phyloP scores from a whole-genome alignment of 2,113 vertebrate genomes.

The Coryphaenoides rupestris region DNA sequence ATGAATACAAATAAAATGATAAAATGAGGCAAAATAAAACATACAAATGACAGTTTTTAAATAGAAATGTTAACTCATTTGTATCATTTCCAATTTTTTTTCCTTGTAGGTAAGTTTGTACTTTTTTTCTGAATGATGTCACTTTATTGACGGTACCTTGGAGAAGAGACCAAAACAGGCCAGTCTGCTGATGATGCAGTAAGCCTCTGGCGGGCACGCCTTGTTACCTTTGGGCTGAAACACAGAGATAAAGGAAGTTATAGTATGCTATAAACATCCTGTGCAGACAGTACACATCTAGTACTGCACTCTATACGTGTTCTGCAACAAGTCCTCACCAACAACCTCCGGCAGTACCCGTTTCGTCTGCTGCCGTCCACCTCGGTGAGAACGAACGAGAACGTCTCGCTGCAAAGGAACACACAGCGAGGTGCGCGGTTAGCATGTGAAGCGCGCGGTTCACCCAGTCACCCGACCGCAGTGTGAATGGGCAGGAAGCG shows the following conservation, averaged over 20 bases:
- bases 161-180: conserved; percentile 86
- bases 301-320: neutral
- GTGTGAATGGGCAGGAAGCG: neutral
- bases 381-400: conserved; percentile 94
- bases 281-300: neutral
- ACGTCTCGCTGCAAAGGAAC: conserved; percentile 78
- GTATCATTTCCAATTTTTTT: neutral
- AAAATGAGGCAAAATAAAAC: neutral
- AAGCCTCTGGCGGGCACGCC: conserved; percentile 76
- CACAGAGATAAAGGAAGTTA: neutral
- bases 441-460: no score
- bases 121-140: no score
- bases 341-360: conserved; percentile 89
- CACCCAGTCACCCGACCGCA: neutral
- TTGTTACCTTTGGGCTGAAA: conserved; percentile 73
- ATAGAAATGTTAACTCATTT: neutral
- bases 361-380: conserved; percentile 91
- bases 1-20: no score
- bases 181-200: conserved; percentile 84
- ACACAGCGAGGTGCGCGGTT: neutral
- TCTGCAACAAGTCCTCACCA: conserved; percentile 71
- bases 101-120: neutral
- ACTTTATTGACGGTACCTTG: conserved; percentile 61
- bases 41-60: neutral
- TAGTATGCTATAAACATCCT: neutral